Conservation (phyloP, 35 echinoderm and acorn worm genomes). For the Patiria miniata region DNA sequence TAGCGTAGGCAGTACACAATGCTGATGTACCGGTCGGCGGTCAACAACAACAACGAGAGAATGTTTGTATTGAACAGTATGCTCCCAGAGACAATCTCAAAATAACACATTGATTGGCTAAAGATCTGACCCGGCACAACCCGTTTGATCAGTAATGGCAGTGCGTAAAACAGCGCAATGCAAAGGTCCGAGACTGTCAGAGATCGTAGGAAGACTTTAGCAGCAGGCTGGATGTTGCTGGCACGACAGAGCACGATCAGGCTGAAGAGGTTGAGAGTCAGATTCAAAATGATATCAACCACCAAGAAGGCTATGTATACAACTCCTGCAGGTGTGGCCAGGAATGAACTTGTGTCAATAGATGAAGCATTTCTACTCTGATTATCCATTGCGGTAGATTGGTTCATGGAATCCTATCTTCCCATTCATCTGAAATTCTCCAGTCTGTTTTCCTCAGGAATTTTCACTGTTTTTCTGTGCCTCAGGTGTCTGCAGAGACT, state of each 20-base stretch:
- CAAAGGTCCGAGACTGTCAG: not conserved
- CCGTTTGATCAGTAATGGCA: not conserved
- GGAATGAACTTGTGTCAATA: too few species aligned
- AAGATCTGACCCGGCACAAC: not conserved
- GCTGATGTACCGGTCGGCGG: not conserved
- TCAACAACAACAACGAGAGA: not conserved
- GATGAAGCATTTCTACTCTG: too few species aligned
- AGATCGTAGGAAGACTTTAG: not conserved
- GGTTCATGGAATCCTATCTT: too few species aligned
- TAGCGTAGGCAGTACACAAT: constrained; percentile 17
- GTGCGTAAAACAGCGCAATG: not conserved
- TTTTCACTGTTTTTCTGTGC: too few species aligned
- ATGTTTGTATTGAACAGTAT: not conserved
- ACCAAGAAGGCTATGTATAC: not conserved
- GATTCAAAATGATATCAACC: not conserved
- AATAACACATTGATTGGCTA: not conserved
- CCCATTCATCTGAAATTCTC: too few species aligned
- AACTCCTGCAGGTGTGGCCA: not conserved
- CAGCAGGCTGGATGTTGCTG: not conserved
- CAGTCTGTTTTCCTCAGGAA: too few species aligned
- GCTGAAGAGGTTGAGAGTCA: not conserved
- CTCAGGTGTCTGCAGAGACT: too few species aligned
- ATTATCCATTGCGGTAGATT: too few species aligned
- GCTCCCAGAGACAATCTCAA: not conserved
- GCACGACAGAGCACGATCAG: not conserved